phyloP scores from a whole-genome alignment of 2,888 invertebrate species.

The Portevinia maculata region DNA sequence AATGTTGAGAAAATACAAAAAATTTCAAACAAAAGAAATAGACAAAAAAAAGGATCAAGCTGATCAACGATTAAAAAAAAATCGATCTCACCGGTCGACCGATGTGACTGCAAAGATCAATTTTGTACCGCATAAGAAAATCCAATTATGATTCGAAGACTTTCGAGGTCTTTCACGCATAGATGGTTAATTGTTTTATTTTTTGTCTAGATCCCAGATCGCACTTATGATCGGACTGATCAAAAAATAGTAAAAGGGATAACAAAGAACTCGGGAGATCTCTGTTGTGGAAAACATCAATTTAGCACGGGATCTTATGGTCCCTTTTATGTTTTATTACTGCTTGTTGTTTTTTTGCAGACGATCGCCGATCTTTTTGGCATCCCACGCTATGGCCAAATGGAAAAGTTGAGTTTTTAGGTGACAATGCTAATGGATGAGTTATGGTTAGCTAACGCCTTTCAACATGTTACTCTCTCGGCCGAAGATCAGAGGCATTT shows the following conservation, averaged over 20 bases:
- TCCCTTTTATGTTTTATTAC: constrained; percentile 13
- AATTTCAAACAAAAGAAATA: constrained; percentile 26
- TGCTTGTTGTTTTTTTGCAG: constrained; percentile 12
- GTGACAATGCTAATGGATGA: constrained; percentile 72
- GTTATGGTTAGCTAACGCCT: constrained; percentile 72
- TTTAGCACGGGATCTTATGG: constrained; percentile 62
- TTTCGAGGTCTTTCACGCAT: constrained; percentile 48
- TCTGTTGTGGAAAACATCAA: constrained; percentile 59
- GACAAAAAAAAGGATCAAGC: constrained; percentile 56
- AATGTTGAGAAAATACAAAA: constrained; percentile 32
- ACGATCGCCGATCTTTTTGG: constrained; percentile 43
- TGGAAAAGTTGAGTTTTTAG: constrained; percentile 59
- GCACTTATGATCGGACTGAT: constrained; percentile 39
- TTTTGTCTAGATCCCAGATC: constrained; percentile 45
- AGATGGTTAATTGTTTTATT: constrained; percentile 64
- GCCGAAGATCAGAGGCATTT: constrained; percentile 58
- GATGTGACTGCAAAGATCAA: constrained; percentile 64
- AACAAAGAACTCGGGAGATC: constrained; percentile 9
- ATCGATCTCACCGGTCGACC: constrained; percentile 47
- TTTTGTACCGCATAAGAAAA: constrained; percentile 64
- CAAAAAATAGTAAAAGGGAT: constrained; percentile 46
- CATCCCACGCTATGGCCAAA: constrained; percentile 35
- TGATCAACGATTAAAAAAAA: constrained; percentile 30
- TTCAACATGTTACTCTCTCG: constrained; percentile 40
- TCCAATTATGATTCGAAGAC: constrained; percentile 67